phyloP scores from a whole-genome alignment of 2,888 invertebrate species.

The Rhingia rostrata region DNA sequence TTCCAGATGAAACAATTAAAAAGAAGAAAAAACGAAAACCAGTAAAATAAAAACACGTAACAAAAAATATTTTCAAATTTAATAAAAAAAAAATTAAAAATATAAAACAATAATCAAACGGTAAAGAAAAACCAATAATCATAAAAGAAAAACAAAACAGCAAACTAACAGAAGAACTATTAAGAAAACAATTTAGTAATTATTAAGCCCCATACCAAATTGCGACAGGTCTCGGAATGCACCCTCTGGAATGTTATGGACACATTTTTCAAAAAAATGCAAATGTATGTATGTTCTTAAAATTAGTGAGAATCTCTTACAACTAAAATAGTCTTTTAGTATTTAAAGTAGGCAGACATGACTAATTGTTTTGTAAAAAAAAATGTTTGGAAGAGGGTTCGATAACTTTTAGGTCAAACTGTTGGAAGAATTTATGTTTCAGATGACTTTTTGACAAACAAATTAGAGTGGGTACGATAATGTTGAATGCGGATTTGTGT shows the following conservation, averaged over 20 bases:
- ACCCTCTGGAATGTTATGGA: conserved; percentile 79
- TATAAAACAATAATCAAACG: conserved; percentile 36
- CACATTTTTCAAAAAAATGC: conserved; percentile 55
- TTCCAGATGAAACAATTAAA: conserved; percentile 30
- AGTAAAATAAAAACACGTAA: conserved; percentile 44
- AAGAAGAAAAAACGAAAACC: conserved; percentile 31
- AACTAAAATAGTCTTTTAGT: conserved; percentile 28
- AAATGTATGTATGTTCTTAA: conserved; percentile 59
- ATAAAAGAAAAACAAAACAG: conserved; percentile 76
- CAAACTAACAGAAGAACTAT: conserved; percentile 76
- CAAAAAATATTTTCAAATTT: conserved; percentile 20
- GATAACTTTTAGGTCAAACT: conserved; percentile 48
- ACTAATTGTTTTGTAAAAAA: background rate
- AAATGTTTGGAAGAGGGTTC: conserved; percentile 9
- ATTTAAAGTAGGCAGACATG: conserved; percentile 12
- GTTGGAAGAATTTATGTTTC: background rate
- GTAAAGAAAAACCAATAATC: conserved; percentile 25
- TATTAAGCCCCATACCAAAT: conserved; percentile 82
- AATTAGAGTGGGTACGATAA: background rate
- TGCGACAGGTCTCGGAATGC: conserved; percentile 83
- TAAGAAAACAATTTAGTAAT: conserved; percentile 66
- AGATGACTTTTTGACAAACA: background rate
- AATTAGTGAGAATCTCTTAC: conserved; percentile 44
- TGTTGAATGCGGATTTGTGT: background rate
- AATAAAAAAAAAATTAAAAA: conserved; percentile 29